Conservation (phyloP, 2,113 vertebrate genomes). For the Pygathrix nemaeus region DNA sequence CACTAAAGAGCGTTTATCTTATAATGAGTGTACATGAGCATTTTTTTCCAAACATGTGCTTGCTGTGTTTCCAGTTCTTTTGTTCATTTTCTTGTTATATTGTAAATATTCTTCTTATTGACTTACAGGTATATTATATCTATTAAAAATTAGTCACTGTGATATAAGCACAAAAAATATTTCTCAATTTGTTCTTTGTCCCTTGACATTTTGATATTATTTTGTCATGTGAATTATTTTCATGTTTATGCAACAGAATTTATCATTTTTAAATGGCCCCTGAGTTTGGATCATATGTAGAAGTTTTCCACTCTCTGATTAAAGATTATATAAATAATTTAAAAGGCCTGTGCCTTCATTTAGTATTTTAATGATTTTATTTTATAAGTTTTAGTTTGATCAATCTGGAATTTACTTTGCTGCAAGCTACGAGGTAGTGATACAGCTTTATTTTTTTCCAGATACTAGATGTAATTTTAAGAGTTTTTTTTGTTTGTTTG, state of each 20-base stretch:
- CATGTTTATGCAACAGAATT: constrained; percentile 12
- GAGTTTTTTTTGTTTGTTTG: neutral
- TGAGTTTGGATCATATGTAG: neutral
- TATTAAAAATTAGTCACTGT: neutral
- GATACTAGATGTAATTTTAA: neutral
- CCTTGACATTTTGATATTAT: constrained; percentile 22
- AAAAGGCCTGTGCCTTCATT: neutral
- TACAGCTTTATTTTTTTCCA: neutral
- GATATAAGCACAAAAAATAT: neutral
- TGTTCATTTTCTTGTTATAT: neutral
- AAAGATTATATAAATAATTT: neutral
- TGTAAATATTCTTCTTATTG: neutral
- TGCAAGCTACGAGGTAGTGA: neutral
- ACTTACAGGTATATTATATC: neutral
- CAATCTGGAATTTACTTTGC: neutral
- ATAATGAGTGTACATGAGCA: neutral
- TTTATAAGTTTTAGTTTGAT: neutral
- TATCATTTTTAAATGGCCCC: neutral
- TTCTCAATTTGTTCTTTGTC: neutral
- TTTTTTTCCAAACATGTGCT: neutral
- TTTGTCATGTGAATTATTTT: neutral
- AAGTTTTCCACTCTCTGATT: neutral
- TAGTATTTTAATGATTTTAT: neutral
- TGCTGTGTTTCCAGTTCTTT: neutral
- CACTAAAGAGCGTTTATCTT: neutral